Conservation (phyloP, 2,888 invertebrate genomes). For the Sphecodes monilicornis region DNA sequence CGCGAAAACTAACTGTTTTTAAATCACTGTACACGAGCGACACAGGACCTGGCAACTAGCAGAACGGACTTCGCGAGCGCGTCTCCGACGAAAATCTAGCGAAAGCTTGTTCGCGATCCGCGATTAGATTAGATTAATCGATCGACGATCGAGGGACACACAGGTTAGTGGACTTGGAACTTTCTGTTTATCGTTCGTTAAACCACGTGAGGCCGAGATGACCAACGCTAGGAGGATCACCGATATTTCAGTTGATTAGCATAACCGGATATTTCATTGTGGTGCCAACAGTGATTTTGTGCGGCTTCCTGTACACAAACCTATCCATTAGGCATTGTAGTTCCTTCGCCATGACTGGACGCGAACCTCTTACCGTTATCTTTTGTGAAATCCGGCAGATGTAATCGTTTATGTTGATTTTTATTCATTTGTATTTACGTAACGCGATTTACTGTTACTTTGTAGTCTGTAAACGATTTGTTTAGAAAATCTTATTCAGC, state of each 20-base stretch:
- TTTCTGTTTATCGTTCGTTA: constrained; percentile 19
- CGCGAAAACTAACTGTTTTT: neutral
- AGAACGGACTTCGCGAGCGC: neutral
- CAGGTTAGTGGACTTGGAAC: constrained; percentile 77
- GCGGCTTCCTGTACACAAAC: neutral
- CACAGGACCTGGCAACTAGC: neutral
- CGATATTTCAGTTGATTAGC: neutral
- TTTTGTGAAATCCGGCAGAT: neutral
- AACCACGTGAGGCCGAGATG: neutral
- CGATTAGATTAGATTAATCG: constrained; percentile 72
- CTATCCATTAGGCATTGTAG: neutral
- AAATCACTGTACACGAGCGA: neutral
- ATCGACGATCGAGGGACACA: constrained; percentile 76
- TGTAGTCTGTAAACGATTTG: neutral
- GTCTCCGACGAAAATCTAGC: constrained; percentile 10
- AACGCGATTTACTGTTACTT: neutral
- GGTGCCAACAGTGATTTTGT: neutral
- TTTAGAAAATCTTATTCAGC: neutral
- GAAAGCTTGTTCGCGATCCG: constrained; percentile 16
- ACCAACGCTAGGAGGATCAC: neutral
- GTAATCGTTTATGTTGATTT: neutral
- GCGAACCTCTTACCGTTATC: neutral
- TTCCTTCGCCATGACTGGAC: neutral
- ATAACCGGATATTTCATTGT: constrained; percentile 15
- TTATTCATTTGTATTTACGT: neutral